Base-by-base conservation (phyloP, 1,140 invertebrate species). In the Mylabris phalerata region DNA sequence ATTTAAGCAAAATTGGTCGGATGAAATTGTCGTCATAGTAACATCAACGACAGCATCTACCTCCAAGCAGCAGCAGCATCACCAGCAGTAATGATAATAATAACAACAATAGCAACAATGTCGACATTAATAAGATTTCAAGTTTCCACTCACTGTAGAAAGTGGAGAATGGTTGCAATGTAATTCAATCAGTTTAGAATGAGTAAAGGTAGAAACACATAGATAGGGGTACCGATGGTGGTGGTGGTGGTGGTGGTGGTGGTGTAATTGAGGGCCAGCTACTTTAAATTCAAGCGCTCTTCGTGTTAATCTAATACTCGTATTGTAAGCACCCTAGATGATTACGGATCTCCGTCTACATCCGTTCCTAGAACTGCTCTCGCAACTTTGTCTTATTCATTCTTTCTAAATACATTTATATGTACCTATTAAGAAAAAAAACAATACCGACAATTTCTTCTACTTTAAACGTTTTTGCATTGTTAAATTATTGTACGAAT, bases 261-360 rank as follows among this genome's bases (percentile, higher is more conserved):
- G 39, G 59, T 49, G 52, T 60, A 60, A 60, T 55, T 60, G 52
- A 56, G 59, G 59, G 50, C 47, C 10, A 51, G 48, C 52, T 60
- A 60, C 59, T 60, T 60, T 60, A 60, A 60, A 60, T 60, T 60
- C 59, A 60, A 60, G 59, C 59, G 59, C 52, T 55, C 59, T 60
- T 52, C 52, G 42, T 60, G 59, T 60, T 60, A 60, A 60, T 60
- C 52, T 60, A 60, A 60, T 60, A 60, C 59, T 56, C 50, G 59
- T 51, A 60, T 60, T 60, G 59, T 60, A 60, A 32, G 32, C 32
- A 32, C 32, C 32, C 32, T 32, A 32, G 32, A 32, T 32, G 32
- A 32, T 32, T 32, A 32, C 32, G 32, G 32, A 32, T 32, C 32
- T 32, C 32, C 32, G 7, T 32, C 32, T 32, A 32, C 32, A 32